Conservation (phyloP, 2,797 vertebrate genomes). For the Pangasius macronema region DNA sequence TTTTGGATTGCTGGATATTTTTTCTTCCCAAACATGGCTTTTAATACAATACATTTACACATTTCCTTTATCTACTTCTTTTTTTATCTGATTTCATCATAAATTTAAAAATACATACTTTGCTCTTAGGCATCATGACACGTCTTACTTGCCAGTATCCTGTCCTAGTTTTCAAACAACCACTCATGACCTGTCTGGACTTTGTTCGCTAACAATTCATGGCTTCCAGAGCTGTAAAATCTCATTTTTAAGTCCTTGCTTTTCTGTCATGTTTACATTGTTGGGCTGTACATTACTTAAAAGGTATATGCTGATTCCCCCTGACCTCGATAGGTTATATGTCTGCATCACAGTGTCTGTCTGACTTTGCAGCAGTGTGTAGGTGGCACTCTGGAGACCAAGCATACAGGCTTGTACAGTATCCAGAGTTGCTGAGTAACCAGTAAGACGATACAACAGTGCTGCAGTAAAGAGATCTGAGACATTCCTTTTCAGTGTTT, state of each 20-base stretch:
- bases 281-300: not conserved
- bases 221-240: not conserved
- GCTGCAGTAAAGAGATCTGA: slow-evolving; percentile 27
- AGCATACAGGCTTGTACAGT: slow-evolving; percentile 18
- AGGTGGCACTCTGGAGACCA: slow-evolving; percentile 27
- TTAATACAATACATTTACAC: not conserved
- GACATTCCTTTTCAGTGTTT: not conserved
- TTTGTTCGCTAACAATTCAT: not conserved
- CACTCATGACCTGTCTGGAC: not conserved
- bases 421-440: slow-evolving; percentile 33
- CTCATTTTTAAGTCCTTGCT: not conserved
- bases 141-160: not conserved
- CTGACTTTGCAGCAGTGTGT: slow-evolving; percentile 34
- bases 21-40: not conserved
- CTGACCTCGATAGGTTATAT: slow-evolving; percentile 9
- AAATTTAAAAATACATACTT: not conserved
- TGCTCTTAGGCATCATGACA: not conserved
- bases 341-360: not conserved
- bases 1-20: not conserved
- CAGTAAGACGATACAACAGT: slow-evolving; percentile 29
- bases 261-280: not conserved
- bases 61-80: not conserved
- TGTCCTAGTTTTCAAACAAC: slow-evolving; percentile 7
- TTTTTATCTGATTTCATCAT: not conserved
- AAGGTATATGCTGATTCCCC: not conserved